phyloP scores from a whole-genome alignment of 2,888 invertebrate genomes.

The Drosophila greeni region DNA sequence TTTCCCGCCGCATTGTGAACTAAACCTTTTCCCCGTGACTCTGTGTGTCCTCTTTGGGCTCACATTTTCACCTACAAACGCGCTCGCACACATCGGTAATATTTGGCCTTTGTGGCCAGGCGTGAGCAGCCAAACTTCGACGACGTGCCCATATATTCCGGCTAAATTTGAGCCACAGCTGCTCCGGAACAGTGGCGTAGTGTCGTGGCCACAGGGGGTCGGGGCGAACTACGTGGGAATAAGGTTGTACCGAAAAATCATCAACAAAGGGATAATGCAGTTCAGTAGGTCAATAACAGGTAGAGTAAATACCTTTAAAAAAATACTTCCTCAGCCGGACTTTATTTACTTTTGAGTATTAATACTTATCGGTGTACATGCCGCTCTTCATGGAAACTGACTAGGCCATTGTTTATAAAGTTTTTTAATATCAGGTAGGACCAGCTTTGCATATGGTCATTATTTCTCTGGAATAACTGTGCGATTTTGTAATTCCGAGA shows the following conservation, averaged over 20 bases:
- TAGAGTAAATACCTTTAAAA: not conserved
- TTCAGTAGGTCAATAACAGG: slow-evolving; percentile 14
- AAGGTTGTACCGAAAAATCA: not conserved
- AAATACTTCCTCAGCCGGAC: not conserved
- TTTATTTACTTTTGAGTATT: not conserved
- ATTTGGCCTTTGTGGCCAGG: slow-evolving; percentile 66
- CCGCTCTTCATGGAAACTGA: not conserved
- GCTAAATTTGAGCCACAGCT: slow-evolving; percentile 58
- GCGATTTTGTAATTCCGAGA: too few relatives aligned
- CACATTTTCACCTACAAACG: slow-evolving; percentile 59
- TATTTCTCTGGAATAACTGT: not conserved
- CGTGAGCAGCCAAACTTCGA: slow-evolving; percentile 61
- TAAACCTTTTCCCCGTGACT: slow-evolving; percentile 30
- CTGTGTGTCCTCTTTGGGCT: slow-evolving; percentile 37
- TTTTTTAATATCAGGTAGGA: not conserved
- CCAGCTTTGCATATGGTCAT: not conserved
- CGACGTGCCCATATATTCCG: slow-evolving; percentile 69
- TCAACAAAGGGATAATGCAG: not conserved
- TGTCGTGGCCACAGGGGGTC: slow-evolving; percentile 17
- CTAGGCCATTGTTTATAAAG: not conserved
- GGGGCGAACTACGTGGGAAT: slow-evolving; percentile 10
- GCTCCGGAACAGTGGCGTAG: slow-evolving; percentile 50
- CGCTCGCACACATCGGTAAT: slow-evolving; percentile 35
- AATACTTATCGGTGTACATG: too few relatives aligned
- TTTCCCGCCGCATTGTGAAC: slow-evolving; percentile 55